phyloP scores from a whole-genome alignment of 1,140 invertebrate genomes.

The Sycophila sp. region DNA sequence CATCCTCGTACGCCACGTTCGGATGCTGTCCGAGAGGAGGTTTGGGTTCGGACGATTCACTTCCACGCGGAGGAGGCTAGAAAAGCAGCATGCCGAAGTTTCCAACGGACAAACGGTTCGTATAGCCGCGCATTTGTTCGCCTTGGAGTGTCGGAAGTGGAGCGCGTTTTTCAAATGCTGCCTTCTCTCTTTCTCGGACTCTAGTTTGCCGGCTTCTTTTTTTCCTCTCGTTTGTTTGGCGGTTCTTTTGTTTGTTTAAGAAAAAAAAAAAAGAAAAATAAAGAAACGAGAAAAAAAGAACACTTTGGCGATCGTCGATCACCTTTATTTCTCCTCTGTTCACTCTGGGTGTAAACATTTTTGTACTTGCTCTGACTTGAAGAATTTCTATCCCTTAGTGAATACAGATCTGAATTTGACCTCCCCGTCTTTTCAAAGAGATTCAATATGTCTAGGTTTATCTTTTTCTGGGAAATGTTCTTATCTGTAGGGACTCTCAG shows the following conservation, averaged over 20 bases:
- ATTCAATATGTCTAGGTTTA: neutral
- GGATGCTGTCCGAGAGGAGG: too few species aligned
- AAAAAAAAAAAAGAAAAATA: too few species aligned
- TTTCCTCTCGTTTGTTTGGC: neutral
- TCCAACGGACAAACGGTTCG: constrained; percentile 27
- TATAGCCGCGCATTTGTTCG: neutral
- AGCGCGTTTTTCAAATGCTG: neutral
- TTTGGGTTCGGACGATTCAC: neutral
- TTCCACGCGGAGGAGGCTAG: neutral
- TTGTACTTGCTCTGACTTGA: neutral
- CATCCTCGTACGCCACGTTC: too few species aligned
- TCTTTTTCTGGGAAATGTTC: neutral
- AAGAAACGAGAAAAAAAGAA: too few species aligned
- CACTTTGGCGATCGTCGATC: too few species aligned
- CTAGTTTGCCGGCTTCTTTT: too few species aligned
- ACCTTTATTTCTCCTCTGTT: neutral
- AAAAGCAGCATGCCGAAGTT: constrained; percentile 24
- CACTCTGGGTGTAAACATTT: neutral
- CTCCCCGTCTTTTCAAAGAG: neutral
- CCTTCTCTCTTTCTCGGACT: too few species aligned
- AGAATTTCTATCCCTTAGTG: neutral
- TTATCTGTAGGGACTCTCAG: neutral
- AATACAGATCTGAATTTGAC: neutral
- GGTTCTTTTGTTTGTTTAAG: neutral
- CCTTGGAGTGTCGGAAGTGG: neutral